These are phyloP conservation scores for Perca fluviatilis DNA, from an alignment of 2,113 vertebrate species.

Conservation along the genomic window DNA sequence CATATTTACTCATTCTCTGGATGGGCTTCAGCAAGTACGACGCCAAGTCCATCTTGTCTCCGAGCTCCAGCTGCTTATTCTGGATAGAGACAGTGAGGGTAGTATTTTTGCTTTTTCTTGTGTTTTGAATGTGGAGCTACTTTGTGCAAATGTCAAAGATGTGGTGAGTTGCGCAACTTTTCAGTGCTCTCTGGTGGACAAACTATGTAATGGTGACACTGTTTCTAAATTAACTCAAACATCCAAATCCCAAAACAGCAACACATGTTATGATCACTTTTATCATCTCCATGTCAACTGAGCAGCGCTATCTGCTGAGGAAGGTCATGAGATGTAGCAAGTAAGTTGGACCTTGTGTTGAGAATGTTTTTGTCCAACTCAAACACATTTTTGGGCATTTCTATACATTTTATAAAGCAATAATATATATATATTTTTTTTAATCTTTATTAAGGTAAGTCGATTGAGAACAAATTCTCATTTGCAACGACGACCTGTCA, in stretches of 20 bases:
- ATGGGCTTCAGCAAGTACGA: constrained; percentile 97
- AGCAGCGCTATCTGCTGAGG: too few species aligned
- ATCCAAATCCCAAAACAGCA: neutral
- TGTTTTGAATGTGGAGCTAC: neutral
- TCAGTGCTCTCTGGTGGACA: neutral
- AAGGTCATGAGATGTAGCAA: neutral
- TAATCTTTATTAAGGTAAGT: too few species aligned
- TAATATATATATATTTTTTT: neutral
- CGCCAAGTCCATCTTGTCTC: constrained; percentile 96
- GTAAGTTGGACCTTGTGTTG: neutral
- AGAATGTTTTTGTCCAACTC: neutral
- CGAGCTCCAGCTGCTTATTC: constrained; percentile 93
- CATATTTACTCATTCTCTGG: constrained; percentile 97
- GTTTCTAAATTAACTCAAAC: neutral
- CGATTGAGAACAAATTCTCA: too few species aligned
- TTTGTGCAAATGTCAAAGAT: neutral
- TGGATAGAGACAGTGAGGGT: constrained; percentile 57
- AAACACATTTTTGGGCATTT: neutral
- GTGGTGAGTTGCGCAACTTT: neutral
- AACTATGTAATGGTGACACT: neutral
- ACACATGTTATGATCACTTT: neutral
- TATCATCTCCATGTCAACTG: neutral
- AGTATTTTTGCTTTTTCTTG: neutral
- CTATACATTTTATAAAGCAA: neutral
- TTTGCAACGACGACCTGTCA: too few species aligned